Evolutionary conservation across 2,888 invertebrate genomes (phyloP).

Genomic region (Crioceris asparagi): DNA sequence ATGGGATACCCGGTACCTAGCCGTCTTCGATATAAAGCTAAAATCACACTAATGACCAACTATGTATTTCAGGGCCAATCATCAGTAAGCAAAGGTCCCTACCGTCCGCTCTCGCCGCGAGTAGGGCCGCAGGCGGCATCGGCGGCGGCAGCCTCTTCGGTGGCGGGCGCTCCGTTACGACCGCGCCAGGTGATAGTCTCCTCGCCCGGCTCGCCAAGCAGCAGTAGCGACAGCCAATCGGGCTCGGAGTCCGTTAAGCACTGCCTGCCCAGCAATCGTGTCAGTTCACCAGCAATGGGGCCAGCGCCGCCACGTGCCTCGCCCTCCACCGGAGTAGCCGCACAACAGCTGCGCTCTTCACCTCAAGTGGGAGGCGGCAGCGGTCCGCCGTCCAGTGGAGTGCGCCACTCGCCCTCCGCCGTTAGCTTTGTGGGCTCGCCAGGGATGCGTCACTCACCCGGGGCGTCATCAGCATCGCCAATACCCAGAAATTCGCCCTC

Average conservation of each 20-base stretch:
- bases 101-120: conserved; percentile 60
- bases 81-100: conserved; percentile 61
- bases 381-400: conserved; percentile 38
- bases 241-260: conserved; percentile 68
- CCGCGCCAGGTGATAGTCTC: conserved; percentile 51
- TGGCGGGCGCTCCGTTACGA: conserved; percentile 30
- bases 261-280: conserved; percentile 39
- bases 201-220: conserved; percentile 71
- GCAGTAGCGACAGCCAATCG: conserved; percentile 68
- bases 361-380: too few relatives aligned
- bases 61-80: conserved; percentile 47
- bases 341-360: conserved; percentile 34
- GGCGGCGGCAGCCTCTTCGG: conserved; percentile 36
- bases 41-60: neutral
- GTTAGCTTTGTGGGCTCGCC: conserved; percentile 26
- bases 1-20: too few relatives aligned
- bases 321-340: too few relatives aligned
- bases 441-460: conserved; percentile 18
- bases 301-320: conserved; percentile 34
- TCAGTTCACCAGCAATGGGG: conserved; percentile 36
- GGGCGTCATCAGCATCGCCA: conserved; percentile 17
- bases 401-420: conserved; percentile 31
- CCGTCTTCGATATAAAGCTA: too few relatives aligned
- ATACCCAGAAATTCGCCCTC: conserved; percentile 32
- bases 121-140: conserved; percentile 49